A percentile compares a stretch with the other conserved stretches of the same genome.
Conservation (phyloP, 2,797 vertebrate species). For the Lepus oiostolus region DNA sequence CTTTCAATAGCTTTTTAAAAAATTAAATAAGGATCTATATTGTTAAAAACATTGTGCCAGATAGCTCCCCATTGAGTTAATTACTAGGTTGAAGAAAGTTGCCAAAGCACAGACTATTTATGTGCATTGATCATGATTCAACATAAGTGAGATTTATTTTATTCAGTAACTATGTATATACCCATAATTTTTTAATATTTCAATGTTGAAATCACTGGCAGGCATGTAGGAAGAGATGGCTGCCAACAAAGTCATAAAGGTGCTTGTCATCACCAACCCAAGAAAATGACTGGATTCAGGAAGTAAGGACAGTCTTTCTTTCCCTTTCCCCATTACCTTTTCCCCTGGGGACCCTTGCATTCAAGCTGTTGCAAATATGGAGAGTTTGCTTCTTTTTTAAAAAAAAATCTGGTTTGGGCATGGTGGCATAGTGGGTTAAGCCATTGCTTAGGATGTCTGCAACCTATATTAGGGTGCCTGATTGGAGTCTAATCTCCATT, state of each 20-base stretch:
- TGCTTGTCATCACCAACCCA: neutral
- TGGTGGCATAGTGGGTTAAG: too few species aligned
- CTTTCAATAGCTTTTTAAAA: too few species aligned
- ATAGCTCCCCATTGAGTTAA: neutral
- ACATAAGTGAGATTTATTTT: neutral
- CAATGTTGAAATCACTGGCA: neutral
- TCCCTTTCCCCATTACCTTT: neutral
- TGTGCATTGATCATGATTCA: neutral
- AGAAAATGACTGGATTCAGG: neutral
- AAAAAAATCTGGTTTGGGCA: neutral
- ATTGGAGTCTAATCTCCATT: too few species aligned
- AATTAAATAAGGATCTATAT: too few species aligned
- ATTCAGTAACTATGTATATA: neutral
- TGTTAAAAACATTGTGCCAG: neutral
- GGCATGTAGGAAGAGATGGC: neutral
- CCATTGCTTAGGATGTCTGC: too few species aligned
- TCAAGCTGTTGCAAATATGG: neutral
- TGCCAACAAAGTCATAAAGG: neutral
- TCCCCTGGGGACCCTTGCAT: neutral
- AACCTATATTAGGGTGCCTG: too few species aligned
- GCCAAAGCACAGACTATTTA: neutral
- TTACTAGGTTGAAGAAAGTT: neutral
- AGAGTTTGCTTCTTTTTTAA: neutral
- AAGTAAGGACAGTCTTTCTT: neutral
- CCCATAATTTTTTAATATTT: neutral